phyloP scores from a whole-genome alignment of 2,797 vertebrate species.

The Choloepus didactylus region DNA sequence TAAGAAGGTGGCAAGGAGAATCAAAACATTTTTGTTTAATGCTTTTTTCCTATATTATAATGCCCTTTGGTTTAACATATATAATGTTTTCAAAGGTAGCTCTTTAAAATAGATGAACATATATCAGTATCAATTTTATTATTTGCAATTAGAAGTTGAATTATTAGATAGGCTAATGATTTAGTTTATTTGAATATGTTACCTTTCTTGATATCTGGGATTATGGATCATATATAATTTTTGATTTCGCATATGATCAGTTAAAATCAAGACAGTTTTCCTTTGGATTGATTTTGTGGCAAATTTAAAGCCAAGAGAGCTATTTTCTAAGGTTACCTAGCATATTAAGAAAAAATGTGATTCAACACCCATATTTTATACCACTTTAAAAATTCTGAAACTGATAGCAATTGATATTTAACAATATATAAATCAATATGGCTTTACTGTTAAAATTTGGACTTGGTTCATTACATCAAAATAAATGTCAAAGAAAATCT shows the following conservation, averaged over 20 bases:
- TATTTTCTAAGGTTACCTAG: neutral
- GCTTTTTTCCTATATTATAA: neutral
- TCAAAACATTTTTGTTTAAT: neutral
- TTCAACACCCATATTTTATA: neutral
- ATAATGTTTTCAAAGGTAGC: neutral
- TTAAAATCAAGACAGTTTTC: slow-evolving; percentile 16
- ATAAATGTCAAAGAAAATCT: neutral
- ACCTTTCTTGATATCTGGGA: neutral
- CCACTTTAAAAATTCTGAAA: neutral
- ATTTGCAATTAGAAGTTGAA: slow-evolving; percentile 32
- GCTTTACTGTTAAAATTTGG: neutral
- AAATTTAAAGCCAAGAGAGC: neutral
- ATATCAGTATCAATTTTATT: neutral
- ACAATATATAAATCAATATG: neutral
- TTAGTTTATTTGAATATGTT: neutral
- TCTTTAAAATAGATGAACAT: neutral
- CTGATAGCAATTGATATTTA: neutral
- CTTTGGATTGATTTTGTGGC: neutral
- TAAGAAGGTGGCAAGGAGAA: neutral
- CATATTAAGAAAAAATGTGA: neutral
- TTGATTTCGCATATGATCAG: neutral
- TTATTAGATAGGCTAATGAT: neutral
- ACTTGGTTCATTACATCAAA: neutral
- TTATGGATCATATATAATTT: neutral
- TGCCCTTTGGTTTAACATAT: neutral